Percentiles rank a stretch among this genome's conserved stretches.
These are phyloP conservation scores for Julus scandinavius DNA, from an alignment of 2,888 invertebrate genomes.

Conservation along the genomic window DNA sequence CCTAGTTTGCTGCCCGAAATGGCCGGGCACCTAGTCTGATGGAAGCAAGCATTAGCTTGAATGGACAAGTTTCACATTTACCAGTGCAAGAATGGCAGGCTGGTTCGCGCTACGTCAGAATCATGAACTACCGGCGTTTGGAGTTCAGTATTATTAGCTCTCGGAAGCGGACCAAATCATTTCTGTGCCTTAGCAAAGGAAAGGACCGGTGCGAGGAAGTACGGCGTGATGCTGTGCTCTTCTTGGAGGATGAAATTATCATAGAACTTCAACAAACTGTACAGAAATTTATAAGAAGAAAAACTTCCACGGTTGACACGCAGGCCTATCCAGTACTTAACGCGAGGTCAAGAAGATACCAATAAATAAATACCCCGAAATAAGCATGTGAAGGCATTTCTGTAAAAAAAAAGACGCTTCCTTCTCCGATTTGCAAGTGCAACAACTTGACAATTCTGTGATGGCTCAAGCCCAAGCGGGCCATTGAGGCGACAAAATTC, in stretches of 20 bases:
- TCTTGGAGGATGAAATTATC: constrained; percentile 12
- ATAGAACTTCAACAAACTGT: constrained; percentile 22
- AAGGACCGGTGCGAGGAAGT: constrained; percentile 48
- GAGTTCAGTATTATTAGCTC: constrained; percentile 49
- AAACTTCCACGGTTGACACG: constrained; percentile 4
- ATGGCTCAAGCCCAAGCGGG: constrained; percentile 41
- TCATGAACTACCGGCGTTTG: constrained; percentile 26
- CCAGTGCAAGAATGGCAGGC: neutral
- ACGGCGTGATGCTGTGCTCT: neutral
- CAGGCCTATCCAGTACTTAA: constrained; percentile 25
- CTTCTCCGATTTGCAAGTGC: constrained; percentile 10
- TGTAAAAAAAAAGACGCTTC: neutral
- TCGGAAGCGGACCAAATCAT: constrained; percentile 50
- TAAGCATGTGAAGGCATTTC: neutral
- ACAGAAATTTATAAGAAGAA: constrained; percentile 32
- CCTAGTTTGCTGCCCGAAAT: constrained; percentile 61
- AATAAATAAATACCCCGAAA: neutral
- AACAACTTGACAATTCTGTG: constrained; percentile 35
- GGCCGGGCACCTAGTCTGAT: constrained; percentile 64
- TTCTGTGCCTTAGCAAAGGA: constrained; percentile 37
- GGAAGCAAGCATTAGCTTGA: constrained; percentile 32
- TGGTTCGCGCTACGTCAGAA: neutral
- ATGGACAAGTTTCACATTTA: constrained; percentile 24
- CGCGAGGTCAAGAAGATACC: neutral
- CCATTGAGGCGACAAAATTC: constrained; percentile 33